A percentile compares a stretch with the other conserved stretches of the same genome.
Conservation (phyloP, 53 echinoderm and acorn worm species). For the Apostichopus leukothele region DNA sequence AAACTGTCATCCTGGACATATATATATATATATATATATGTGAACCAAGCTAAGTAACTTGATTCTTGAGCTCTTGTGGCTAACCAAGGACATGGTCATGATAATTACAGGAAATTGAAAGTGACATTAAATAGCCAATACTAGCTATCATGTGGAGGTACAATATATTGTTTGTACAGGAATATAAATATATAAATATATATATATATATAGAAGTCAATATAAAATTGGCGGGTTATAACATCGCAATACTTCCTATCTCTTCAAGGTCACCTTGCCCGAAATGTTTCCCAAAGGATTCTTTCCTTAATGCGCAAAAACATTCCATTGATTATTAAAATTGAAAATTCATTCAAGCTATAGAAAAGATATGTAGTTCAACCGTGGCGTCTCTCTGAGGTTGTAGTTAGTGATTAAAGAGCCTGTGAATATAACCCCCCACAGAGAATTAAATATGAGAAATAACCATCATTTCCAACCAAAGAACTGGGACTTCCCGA, state of each 20-base stretch:
- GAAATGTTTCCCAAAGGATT: not conserved
- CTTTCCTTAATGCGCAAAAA: not conserved
- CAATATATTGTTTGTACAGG: no score
- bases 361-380: constrained; percentile 3
- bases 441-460: not conserved
- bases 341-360: constrained; percentile 6
- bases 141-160: no score
- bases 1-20: no score
- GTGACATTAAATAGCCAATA: no score
- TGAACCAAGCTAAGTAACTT: no score
- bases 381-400: constrained; percentile 1
- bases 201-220: no score
- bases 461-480: not conserved
- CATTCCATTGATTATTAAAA: constrained; percentile 2
- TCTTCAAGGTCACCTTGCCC: not conserved
- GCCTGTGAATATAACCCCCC: not conserved
- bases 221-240: no score
- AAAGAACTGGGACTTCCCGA: not conserved
- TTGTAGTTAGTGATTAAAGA: not conserved
- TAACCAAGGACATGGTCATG: no score
- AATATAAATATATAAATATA: no score
- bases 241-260: not conserved
- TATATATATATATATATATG: no score
- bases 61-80: no score
- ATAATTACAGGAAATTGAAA: no score